Percentiles rank a stretch among this genome's conserved stretches.
Conservation (phyloP, 1,140 invertebrate genomes). For the Microplitis mediator region DNA sequence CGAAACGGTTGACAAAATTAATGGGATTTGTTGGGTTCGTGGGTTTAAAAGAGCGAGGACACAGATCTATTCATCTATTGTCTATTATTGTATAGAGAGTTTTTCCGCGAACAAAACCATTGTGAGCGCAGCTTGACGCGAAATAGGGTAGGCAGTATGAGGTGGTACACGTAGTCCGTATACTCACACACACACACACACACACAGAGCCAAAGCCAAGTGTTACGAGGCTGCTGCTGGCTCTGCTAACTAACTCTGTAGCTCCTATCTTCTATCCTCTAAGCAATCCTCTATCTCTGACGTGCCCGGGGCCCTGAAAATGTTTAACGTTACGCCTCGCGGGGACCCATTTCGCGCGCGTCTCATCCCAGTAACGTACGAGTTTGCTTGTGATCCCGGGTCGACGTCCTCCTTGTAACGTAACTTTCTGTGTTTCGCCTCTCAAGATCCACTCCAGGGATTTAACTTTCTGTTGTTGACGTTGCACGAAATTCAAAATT, state of each 20-base stretch:
- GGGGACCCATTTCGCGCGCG: conserved; percentile 57
- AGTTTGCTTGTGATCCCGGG: conserved; percentile 34
- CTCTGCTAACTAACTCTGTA: conserved; percentile 53
- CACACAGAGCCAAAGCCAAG: conserved; percentile 43
- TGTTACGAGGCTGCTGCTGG: conserved; percentile 50
- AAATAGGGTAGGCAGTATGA: conserved; percentile 54
- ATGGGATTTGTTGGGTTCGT: background rate
- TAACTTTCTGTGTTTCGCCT: background rate
- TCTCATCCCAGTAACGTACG: conserved; percentile 42
- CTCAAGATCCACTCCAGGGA: background rate
- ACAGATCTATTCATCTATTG: too few species aligned
- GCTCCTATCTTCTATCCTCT: conserved; percentile 12
- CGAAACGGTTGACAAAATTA: too few species aligned
- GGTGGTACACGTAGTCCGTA: conserved; percentile 43
- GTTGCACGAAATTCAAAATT: too few species aligned
- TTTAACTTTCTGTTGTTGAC: background rate
- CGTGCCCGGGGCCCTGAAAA: conserved; percentile 55
- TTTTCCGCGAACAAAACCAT: background rate
- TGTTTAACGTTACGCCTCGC: conserved; percentile 56
- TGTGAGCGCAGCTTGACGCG: conserved; percentile 44
- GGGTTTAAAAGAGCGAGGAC: background rate
- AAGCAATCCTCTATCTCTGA: conserved; percentile 13
- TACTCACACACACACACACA: conserved; percentile 34
- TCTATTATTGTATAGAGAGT: background rate
- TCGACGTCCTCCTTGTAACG: conserved; percentile 14